Base-by-base conservation (phyloP, 2,797 vertebrate genomes). In the Sebastes jordani region DNA sequence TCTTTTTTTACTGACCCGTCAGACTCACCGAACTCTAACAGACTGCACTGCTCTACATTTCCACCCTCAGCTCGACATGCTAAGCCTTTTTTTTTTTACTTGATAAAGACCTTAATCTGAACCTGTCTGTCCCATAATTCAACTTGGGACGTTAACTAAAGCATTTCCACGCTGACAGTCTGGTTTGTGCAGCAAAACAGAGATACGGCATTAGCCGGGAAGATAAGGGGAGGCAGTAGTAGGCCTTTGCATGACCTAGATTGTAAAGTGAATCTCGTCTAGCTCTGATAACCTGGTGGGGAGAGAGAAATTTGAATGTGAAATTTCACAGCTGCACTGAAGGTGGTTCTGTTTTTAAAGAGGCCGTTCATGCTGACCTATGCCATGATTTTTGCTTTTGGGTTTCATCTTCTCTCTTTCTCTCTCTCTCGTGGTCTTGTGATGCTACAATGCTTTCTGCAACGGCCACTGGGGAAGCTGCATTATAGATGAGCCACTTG, bases 401-500 rank as follows among this genome's bases (percentile, higher is more conserved):
- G n/a, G 59, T 76, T 81, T 76, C 61, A 34, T 34, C 38, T 23
- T 22, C 70, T 61, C 46, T 36, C n/a, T 78, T 25, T 77, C 54
- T 73, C 52, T 52, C 52, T 52, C 49, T 54, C 63, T 46, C 1
- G 7, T 54, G 82, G 52, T 73, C 36, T 63, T 71, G 52, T 80
- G 87, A 77, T 23, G 74, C 76, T 82, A 36, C 79, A 49, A 4
- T 74, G 78, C 78, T 84, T 61, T 81, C 74, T 86, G 79, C 78
- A 80, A 42, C 84, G 78, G 74, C 89, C 92, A 80, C 87, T 5
- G n/a, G 86, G 87, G 86, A 91, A 29, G 29, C 78, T 93, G 83
- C 88, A 94, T 95, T 91, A 95, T 94, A 84, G 89, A 95, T 91
- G 87, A 89, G 82, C 86, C 90, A 88, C 87, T 93, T 91, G 89